phyloP scores from a whole-genome alignment of 2,888 invertebrate species.

The Cataglyphis altisquamis region DNA sequence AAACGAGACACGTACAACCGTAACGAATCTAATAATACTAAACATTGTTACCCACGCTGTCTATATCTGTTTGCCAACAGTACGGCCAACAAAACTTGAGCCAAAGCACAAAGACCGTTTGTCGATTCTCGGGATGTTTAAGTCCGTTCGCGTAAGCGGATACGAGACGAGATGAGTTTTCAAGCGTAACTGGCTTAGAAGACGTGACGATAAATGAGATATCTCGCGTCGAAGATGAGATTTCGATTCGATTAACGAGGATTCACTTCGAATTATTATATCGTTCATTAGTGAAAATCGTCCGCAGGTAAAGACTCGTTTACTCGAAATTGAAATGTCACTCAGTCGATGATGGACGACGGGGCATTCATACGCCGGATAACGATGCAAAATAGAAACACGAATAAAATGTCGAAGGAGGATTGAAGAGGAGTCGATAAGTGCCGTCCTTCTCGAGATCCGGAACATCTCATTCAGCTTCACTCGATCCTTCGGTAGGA shows the following conservation, averaged over 20 bases:
- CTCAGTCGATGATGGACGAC: constrained; percentile 6
- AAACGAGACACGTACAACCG: neutral
- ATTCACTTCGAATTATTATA: constrained; percentile 16
- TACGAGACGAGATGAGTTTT: constrained; percentile 65
- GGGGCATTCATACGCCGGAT: constrained; percentile 19
- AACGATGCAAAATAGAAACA: constrained; percentile 41
- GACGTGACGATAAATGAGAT: neutral
- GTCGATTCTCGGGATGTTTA: neutral
- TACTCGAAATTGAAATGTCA: constrained; percentile 1
- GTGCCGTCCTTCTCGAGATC: constrained; percentile 22
- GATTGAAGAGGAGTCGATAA: constrained; percentile 33
- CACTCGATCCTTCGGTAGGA: constrained; percentile 30
- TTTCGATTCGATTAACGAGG: neutral
- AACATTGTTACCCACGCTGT: neutral
- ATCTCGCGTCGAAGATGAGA: constrained; percentile 1
- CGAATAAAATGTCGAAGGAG: neutral
- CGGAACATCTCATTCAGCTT: constrained; percentile 30
- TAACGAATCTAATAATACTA: neutral
- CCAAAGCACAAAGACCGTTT: neutral
- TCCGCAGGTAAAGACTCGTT: constrained; percentile 4
- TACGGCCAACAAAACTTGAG: neutral
- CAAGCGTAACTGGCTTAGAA: constrained; percentile 53
- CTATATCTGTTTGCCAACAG: neutral
- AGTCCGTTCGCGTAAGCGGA: neutral
- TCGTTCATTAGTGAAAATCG: constrained; percentile 14